A percentile compares a stretch with the other conserved stretches of the same genome.
Evolutionary conservation across 2,888 invertebrate genomes (phyloP).

Genomic region (Dynastes hyllus): DNA sequence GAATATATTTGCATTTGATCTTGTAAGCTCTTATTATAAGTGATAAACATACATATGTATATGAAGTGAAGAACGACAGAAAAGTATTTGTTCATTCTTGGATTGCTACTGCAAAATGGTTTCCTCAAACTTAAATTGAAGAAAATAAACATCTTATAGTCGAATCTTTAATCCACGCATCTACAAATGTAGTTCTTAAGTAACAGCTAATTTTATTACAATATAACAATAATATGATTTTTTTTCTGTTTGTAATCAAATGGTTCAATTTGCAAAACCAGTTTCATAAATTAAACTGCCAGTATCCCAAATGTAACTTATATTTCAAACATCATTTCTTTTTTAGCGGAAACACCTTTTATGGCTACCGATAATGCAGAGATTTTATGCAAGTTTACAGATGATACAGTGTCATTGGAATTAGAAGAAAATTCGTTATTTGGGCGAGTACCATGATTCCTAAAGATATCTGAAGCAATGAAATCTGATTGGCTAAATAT

Average conservation of each 20-base stretch:
- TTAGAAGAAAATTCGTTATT: not conserved
- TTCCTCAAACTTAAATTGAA: no score
- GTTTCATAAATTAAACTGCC: no score
- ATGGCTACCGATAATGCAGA: not conserved
- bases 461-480: not conserved
- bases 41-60: not conserved
- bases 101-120: no score
- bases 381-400: not conserved
- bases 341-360: not conserved
- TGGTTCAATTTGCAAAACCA: no score
- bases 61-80: not conserved
- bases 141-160: no score
- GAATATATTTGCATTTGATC: constrained; percentile 45
- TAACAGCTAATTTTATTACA: no score
- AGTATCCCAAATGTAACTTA: no score
- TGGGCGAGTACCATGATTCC: not conserved
- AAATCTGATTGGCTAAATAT: no score
- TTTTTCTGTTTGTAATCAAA: no score
- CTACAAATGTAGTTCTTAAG: no score
- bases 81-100: not conserved
- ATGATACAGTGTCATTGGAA: not conserved
- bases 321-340: not conserved
- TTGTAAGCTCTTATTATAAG: not conserved
- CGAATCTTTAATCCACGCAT: no score
- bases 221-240: no score